These are phyloP conservation scores for Calyptommatus sinebrachiatus DNA, from an alignment of 2,113 vertebrate species.

Conservation along the genomic window DNA sequence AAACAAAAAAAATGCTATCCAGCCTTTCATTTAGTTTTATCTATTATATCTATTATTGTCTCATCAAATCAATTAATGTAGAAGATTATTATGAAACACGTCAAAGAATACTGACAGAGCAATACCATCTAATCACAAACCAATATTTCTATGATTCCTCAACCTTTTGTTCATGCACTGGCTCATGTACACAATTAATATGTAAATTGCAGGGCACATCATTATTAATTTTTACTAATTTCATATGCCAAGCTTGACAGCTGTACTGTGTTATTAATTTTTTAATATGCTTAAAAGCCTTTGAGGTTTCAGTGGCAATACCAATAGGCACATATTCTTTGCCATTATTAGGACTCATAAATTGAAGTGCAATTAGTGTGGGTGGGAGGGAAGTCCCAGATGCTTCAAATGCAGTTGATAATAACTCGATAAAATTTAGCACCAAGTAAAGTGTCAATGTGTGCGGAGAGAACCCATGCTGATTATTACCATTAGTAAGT, in stretches of 20 bases:
- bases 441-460: neutral
- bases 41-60: conserved; percentile 35
- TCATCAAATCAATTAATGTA: conserved; percentile 37
- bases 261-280: conserved; percentile 15
- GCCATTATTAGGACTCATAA: neutral
- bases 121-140: neutral
- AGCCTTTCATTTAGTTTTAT: neutral
- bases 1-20: conserved; percentile 12
- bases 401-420: conserved; percentile 1
- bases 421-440: neutral
- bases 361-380: neutral
- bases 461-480: neutral
- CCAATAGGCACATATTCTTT: neutral
- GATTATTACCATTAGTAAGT: neutral
- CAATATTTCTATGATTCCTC: conserved; percentile 34
- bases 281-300: neutral
- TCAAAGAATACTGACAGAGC: conserved; percentile 16
- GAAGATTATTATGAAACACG: neutral
- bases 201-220: conserved; percentile 23
- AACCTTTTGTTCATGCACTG: conserved; percentile 8
- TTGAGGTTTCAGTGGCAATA: neutral
- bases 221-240: conserved; percentile 28
- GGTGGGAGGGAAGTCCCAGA: neutral
- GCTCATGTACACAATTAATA: conserved; percentile 36
- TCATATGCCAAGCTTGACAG: neutral